Base-by-base conservation (phyloP, 2,888 invertebrate genomes). In the Morinoia aosen region DNA sequence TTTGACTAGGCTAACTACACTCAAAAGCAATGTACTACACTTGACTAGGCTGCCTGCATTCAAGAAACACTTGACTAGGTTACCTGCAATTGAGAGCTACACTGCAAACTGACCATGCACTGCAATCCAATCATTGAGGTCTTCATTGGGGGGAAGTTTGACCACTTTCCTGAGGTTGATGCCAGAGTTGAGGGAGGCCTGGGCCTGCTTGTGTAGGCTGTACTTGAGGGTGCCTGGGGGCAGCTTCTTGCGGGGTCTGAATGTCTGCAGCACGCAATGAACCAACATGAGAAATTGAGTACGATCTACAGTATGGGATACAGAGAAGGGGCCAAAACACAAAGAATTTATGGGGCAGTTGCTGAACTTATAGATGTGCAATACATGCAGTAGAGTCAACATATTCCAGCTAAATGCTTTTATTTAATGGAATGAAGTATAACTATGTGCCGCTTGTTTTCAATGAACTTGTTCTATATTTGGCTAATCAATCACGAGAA, bases 81-180 rank as follows among this genome's bases (percentile, higher is more conserved):
- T 25, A 76, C 5, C 48, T 48, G 48, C 48, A 48, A 2, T 76
- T 76, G 25, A 10, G 33, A 76, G 76, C 76, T 76, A 76, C 2
- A 19, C 16, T 12, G 12, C 10, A 88, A 48, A 97, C 97, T 97
- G 97, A 98, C 98, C 99, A 97, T 99, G 99, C 10, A 99, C 99
- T 40, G 99, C 99, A 88, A 99, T 98, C 99, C 99, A 99, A 97
- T 99, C 99, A 97, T 98, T 98, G 95, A 98, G 97, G 97, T 98
- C 98, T 97, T 99, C 99, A 11, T 98, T 98, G 58, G 98, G 98
- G 2, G 99, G 99, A 96, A 99, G 97, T 97, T 98, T 98, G 0
- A 99, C 99, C 2, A 98, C 99, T 95, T 98, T 97, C 96, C 98
- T 98, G 96, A 99, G 98, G 97, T 99, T 99, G 96, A 99, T 98